Evolutionary conservation across 1,140 invertebrate species (phyloP), one percentile per base, ranked within the genome.

Genomic region (Bombus ignitus): DNA sequence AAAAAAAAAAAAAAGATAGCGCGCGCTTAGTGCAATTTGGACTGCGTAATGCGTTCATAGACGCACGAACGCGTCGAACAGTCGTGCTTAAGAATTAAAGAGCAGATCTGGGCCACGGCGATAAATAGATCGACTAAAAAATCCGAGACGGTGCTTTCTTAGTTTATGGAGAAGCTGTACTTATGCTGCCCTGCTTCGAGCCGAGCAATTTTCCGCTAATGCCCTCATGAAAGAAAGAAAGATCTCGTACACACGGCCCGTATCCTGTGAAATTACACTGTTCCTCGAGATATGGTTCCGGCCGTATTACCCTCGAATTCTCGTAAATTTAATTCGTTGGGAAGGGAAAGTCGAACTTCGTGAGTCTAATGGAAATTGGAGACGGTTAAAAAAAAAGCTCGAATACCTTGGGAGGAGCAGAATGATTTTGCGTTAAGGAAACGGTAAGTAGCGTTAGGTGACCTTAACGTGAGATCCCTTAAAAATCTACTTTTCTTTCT

Each of bases 81-180:
- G 32, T 44, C 70, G 77, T 70, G 57, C 71, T 85, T 82, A 66
- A 59, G 57, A 88, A 90, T 90, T 84, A 87, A 87, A 89, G 32
- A 47, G 37, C 42, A 39, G 57, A 86, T 75, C 57, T 74, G 44
- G 62, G 44, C 37, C 70, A 82, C 37, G 32, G 39, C 53, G 66
- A 88, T 87, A 89, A 87, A 83, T 85, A 87, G 66, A 72, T 85
- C 71, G 79, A 53, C 35, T 65, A 68, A 71, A 72, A 90, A 90
- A 87, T 83, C 42, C 75, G 32, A 70, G 86, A 76, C 65, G 83
- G 44, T 62, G 42, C 42, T 42, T 65, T 32, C 28, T 70, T 32
- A 53, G 65, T 59, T 84, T 86, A 65, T 35, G 32, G n/a, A 79
- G 80, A 18, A 73, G 57, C 37, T 66, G n/a, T 73, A 28, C 79